Conservation (phyloP, 2,888 invertebrate genomes). For the Hyles lineata region DNA sequence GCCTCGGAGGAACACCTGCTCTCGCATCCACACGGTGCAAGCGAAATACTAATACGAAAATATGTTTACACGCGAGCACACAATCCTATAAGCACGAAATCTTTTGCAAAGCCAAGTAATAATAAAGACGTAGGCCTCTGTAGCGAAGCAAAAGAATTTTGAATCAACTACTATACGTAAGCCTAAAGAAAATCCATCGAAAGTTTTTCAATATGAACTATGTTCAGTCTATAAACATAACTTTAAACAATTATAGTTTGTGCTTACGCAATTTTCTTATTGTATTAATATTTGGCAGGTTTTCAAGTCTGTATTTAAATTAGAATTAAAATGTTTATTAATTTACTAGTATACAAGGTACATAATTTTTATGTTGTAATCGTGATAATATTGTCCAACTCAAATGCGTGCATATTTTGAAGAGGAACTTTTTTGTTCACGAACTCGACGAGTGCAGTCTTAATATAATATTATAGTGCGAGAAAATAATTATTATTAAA, state of each 20-base stretch:
- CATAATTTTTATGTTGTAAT: constrained; percentile 33
- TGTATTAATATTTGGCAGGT: constrained; percentile 75
- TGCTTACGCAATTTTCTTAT: constrained; percentile 52
- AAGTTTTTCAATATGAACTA: constrained; percentile 26
- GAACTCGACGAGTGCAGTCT: background rate
- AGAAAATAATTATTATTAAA: no score
- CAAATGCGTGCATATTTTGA: constrained; percentile 31
- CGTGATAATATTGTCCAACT: constrained; percentile 31
- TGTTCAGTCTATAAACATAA: constrained; percentile 34
- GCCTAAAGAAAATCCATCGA: constrained; percentile 26
- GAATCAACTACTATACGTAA: constrained; percentile 11
- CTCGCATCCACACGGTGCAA: background rate
- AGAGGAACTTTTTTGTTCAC: background rate
- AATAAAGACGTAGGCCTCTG: background rate
- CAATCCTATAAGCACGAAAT: background rate
- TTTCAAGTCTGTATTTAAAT: constrained; percentile 29
- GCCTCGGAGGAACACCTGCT: background rate
- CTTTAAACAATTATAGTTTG: constrained; percentile 49
- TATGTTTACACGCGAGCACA: background rate
- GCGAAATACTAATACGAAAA: background rate
- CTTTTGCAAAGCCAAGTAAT: constrained; percentile 15
- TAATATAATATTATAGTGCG: no score
- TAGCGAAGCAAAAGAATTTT: constrained; percentile 19
- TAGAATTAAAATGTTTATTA: constrained; percentile 23
- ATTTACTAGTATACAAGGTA: constrained; percentile 31